Base-by-base conservation (phyloP, 2,113 vertebrate genomes). In the Opisthocomus hoazin region DNA sequence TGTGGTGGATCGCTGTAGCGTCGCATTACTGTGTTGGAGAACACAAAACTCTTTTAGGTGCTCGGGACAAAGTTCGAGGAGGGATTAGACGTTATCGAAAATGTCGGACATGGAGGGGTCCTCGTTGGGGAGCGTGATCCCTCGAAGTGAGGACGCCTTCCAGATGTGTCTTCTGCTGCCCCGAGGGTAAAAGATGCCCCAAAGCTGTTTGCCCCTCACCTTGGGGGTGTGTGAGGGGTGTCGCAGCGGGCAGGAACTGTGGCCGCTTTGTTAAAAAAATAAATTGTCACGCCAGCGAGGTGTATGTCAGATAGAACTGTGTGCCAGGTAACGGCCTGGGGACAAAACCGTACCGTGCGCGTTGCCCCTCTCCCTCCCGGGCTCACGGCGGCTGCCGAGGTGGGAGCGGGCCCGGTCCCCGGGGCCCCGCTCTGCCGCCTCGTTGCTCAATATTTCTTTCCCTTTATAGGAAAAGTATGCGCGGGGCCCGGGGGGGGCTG, bases 381-480 rank as follows among this genome's bases (percentile, higher is more conserved):
- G 12, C 53, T 18, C 70, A 1, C 0, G 5, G 53, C 0, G 21
- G 19, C 53, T 27, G 56, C 56, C 2, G 5, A 5, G 7, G 41
- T 0, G 6, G n/a, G n/a, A n/a, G n/a, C n/a, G n/a, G n/a, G 27
- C 36, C 5, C 43, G 50, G 30, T 58, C 48, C 11, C 15, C 21
- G 11, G 61, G 21, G 75, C 18, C 16, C 27, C 51, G 13, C 29
- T 30, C 58, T 26, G 16, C 39, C 13, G 29, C 37, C 39, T 37
- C 48, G 11, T 60, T 36, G 46, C 34, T 92, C 71, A 23, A 0
- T 70, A 17, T 41, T 95, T 81, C 80, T 89, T 96, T 96, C 69
- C 96, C 96, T 97, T 97, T 96, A 93, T 96, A 94, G 97, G 97
- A 93, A 96, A 96, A 95, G 60, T 91, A 94, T 94, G 97, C 83